Conservation (phyloP, 2,888 invertebrate species). For the Mantis religiosa region DNA sequence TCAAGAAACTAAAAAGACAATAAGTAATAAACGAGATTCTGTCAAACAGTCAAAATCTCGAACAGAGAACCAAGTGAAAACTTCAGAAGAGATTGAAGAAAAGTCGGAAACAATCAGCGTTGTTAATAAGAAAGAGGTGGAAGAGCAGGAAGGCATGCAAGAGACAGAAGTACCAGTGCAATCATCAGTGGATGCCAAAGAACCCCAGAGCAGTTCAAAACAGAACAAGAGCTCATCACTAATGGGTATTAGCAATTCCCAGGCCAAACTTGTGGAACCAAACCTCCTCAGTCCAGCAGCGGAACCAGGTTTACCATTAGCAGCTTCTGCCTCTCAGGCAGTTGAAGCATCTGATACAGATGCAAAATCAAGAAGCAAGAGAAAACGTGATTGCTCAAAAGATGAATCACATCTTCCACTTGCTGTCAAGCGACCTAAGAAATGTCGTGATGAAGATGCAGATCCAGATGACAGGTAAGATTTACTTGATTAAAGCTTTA, state of each 20-base stretch:
- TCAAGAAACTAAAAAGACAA: neutral
- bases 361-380: neutral
- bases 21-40: conserved; percentile 3
- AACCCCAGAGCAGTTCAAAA: neutral
- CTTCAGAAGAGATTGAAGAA: neutral
- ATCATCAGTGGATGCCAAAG: neutral
- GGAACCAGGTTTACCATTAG: neutral
- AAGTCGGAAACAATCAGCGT: neutral
- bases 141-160: neutral
- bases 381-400: conserved; percentile 17
- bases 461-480: conserved; percentile 25
- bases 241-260: neutral
- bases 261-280: neutral
- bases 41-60: neutral
- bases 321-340: neutral
- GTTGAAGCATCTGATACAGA: neutral
- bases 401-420: conserved; percentile 7
- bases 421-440: conserved; percentile 15
- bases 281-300: neutral
- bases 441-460: conserved; percentile 25
- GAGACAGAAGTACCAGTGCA: neutral
- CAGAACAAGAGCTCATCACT: neutral
- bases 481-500: neutral
- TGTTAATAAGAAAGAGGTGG: neutral
- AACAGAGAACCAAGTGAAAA: neutral